Evolutionary conservation across 2,113 vertebrate genomes (phyloP).

Genomic region (Aphyosemion australe): DNA sequence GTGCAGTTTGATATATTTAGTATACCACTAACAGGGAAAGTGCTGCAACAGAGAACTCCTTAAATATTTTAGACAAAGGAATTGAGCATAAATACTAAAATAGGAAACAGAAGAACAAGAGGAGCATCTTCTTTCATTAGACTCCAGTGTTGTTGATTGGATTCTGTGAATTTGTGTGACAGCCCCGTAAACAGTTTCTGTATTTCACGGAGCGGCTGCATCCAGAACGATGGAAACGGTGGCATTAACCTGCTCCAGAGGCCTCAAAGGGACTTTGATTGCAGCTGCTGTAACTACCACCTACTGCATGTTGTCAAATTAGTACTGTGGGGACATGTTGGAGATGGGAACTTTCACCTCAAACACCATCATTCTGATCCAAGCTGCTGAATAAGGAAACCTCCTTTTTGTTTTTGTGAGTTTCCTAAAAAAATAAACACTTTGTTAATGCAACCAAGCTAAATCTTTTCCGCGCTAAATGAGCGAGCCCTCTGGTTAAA

Average conservation of each 20-base stretch:
- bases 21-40: not conserved
- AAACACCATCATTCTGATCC: not conserved
- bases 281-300: not conserved
- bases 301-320: conserved; percentile 1
- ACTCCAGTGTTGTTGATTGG: not conserved
- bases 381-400: not conserved
- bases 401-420: not conserved
- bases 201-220: not conserved
- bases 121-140: not conserved
- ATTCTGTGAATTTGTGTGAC: not conserved
- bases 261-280: not conserved
- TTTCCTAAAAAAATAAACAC: not conserved
- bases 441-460: not conserved
- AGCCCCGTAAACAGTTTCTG: not conserved
- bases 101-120: not conserved
- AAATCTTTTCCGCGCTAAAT: not conserved
- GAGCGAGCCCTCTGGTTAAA: conserved; percentile 2
- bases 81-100: not conserved
- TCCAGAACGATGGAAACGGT: not conserved
- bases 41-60: not conserved
- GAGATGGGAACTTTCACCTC: not conserved
- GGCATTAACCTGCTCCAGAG: not conserved
- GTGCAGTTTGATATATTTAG: too few species aligned
- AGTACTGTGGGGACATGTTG: not conserved
- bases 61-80: not conserved